Evolutionary conservation across 2,888 invertebrate genomes (phyloP).

Genomic region (Dendrolimus houi): DNA sequence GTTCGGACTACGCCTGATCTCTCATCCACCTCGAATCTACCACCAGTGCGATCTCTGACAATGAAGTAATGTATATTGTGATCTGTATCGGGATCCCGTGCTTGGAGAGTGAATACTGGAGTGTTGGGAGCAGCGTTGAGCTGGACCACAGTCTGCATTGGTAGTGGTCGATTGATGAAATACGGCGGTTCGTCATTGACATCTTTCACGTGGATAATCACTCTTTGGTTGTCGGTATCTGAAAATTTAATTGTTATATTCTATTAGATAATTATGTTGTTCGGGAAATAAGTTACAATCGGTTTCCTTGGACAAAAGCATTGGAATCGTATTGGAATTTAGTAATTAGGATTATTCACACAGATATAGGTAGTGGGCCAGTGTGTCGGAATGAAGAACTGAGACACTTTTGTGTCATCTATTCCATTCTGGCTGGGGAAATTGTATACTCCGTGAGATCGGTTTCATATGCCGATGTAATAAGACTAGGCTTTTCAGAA

Average conservation of each 20-base stretch:
- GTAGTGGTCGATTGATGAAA: slow-evolving; percentile 97
- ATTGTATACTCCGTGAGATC: no score
- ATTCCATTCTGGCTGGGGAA: no score
- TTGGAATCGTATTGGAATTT: no score
- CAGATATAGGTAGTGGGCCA: no score
- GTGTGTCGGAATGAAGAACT: no score
- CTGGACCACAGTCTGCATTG: slow-evolving; percentile 98
- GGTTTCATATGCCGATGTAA: no score
- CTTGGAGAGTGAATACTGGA: slow-evolving; percentile 97
- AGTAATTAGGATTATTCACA: no score
- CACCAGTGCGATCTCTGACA: slow-evolving; percentile 90
- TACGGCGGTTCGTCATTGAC: slow-evolving; percentile 98
- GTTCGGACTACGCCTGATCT: slow-evolving; percentile 94
- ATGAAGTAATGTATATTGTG: slow-evolving; percentile 98
- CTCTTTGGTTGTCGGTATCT: slow-evolving; percentile 96
- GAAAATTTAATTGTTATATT: slow-evolving; percentile 35
- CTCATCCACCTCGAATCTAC: slow-evolving; percentile 90
- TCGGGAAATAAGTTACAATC: no score
- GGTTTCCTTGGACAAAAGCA: no score
- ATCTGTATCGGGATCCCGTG: slow-evolving; percentile 96
- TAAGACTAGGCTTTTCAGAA: no score
- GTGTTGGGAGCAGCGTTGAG: slow-evolving; percentile 96
- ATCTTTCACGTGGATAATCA: slow-evolving; percentile 96
- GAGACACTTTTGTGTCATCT: no score
- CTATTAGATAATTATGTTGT: no score